Base-by-base conservation (phyloP, 2,113 vertebrate genomes). In the Corapipo altera region DNA sequence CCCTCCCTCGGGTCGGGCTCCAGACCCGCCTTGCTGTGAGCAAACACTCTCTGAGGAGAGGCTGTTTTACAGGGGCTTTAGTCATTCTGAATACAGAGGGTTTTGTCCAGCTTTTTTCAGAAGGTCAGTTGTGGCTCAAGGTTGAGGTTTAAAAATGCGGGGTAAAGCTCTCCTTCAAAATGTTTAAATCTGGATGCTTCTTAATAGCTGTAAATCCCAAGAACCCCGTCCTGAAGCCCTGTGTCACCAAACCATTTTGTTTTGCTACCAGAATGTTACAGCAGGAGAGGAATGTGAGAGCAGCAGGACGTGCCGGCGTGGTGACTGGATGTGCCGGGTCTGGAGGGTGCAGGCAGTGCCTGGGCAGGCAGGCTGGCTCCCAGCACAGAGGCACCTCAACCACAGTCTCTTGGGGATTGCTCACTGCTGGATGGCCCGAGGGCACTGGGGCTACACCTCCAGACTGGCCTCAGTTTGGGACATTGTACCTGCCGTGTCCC, bases 1-100 rank as follows among this genome's bases (percentile, higher is more conserved):
- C 62, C 41, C 30, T 62, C 49, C 30, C 52, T 44, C 0, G 0
- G 26, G 19, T 28, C 0, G 0, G 57, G 88, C 61, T 85, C n/a
- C 32, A 16, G 55, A 11, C 57, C 39, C 0, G 1, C 67, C 57
- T 55, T 54, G 48, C 71, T 3, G 2, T n/a, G 20, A 85, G 35
- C 82, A 73, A 92, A 57, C 57, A 64, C 10, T 51, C 30, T 5
- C 49, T 1, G 0, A 76, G 91, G 79, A 93, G 75, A 79, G 58
- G 54, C 75, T 76, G 75, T 52, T 85, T 69, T 23, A 79, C 79
- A 90, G 66, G 37, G 71, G 30, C 64, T 87, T 89, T 84, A 84
- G 78, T 83, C 62, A 48, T 32, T 33, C 30, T 5, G 26, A 51
- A 72, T 77, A 77, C 88, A 28, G 77, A 86, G 46, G 20, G 2